Evolutionary conservation across 2,888 invertebrate species (phyloP).

Genomic region (Drosophila quinaria): DNA sequence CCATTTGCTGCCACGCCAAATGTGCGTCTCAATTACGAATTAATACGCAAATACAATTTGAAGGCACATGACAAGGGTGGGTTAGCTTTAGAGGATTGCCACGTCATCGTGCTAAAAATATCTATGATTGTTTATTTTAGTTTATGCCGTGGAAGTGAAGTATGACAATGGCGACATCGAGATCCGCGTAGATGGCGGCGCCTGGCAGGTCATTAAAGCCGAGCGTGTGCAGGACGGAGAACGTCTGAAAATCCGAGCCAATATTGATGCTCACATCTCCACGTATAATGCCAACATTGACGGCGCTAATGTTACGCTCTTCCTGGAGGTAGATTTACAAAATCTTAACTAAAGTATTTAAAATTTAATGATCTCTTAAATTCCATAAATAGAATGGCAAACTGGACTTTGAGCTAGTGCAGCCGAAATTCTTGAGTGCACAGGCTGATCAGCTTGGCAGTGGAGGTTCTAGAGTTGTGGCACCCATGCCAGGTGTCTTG

Average conservation of each 20-base stretch:
- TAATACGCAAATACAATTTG: slow-evolving; percentile 88
- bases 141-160: slow-evolving; percentile 87
- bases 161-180: slow-evolving; percentile 86
- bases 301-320: slow-evolving; percentile 88
- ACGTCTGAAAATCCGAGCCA: slow-evolving; percentile 86
- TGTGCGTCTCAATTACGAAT: slow-evolving; percentile 89
- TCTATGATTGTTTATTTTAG: slow-evolving; percentile 22
- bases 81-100: not conserved
- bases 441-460: slow-evolving; percentile 83
- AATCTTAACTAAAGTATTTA: not conserved
- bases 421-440: slow-evolving; percentile 87
- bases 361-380: not conserved
- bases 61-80: slow-evolving; percentile 88
- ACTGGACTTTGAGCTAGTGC: slow-evolving; percentile 88
- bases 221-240: slow-evolving; percentile 84
- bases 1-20: slow-evolving; percentile 88
- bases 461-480: slow-evolving; percentile 89
- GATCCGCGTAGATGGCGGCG: slow-evolving; percentile 87
- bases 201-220: slow-evolving; percentile 87
- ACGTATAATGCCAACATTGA: slow-evolving; percentile 88
- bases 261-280: slow-evolving; percentile 87
- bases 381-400: slow-evolving; percentile 88
- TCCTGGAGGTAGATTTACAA: slow-evolving; percentile 87
- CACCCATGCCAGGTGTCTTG: slow-evolving; percentile 98
- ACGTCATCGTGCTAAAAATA: not conserved